Conservation (phyloP, 2,888 invertebrate genomes). For the Nymphalis c-album region DNA sequence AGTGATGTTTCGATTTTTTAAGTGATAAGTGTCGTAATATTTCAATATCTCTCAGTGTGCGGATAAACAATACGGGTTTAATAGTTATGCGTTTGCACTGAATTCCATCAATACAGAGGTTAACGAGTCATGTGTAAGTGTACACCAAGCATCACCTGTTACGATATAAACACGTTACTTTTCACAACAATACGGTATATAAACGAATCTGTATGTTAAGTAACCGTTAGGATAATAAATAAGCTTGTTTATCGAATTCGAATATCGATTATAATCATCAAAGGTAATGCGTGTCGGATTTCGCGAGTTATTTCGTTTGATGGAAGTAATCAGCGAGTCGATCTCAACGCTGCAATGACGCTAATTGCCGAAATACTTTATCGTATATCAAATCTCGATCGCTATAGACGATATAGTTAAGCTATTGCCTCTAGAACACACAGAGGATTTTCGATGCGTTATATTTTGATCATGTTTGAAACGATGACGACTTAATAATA, state of each 20-base stretch:
- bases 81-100: slow-evolving; percentile 40
- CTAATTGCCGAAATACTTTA: slow-evolving; percentile 66
- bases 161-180: slow-evolving; percentile 19
- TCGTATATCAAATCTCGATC: slow-evolving; percentile 45
- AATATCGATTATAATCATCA: slow-evolving; percentile 2
- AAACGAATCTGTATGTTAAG: slow-evolving; percentile 29
- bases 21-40: slow-evolving; percentile 34
- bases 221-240: slow-evolving; percentile 13
- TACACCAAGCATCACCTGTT: slow-evolving; percentile 33
- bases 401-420: slow-evolving; percentile 30
- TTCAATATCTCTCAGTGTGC: slow-evolving; percentile 29
- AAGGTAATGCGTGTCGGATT: slow-evolving; percentile 42
- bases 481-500: neutral
- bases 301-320: slow-evolving; percentile 46
- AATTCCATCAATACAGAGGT: slow-evolving; percentile 42
- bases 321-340: slow-evolving; percentile 48
- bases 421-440: slow-evolving; percentile 13
- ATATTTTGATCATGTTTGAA: neutral
- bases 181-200: slow-evolving; percentile 17
- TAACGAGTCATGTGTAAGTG: slow-evolving; percentile 39
- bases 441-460: slow-evolving; percentile 6
- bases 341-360: slow-evolving; percentile 57
- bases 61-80: slow-evolving; percentile 37
- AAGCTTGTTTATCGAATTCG: slow-evolving; percentile 29
- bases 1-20: slow-evolving; percentile 8